Conservation (phyloP, 2,113 vertebrate species). For the Scortum barcoo region DNA sequence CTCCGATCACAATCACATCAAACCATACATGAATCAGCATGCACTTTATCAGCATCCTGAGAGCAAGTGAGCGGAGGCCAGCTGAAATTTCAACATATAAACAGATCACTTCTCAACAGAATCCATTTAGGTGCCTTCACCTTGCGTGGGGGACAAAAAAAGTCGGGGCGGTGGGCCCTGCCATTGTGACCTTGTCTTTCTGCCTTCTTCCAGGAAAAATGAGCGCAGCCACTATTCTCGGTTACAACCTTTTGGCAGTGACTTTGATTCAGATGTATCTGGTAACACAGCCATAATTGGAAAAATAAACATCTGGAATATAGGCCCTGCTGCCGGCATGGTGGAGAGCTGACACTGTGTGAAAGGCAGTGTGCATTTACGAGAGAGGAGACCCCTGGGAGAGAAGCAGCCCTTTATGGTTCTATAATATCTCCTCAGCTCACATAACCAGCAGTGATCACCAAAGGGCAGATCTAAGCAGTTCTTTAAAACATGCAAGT, state of each 20-base stretch:
- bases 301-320: conserved; percentile 73
- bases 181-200: conserved; percentile 45
- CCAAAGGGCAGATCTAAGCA: conserved; percentile 44
- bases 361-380: conserved; percentile 42
- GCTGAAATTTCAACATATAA: not conserved
- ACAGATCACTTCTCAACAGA: conserved; percentile 17
- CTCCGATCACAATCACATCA: not conserved
- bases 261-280: conserved; percentile 63
- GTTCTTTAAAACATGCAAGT: conserved; percentile 43
- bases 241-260: conserved; percentile 59
- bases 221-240: conserved; percentile 42
- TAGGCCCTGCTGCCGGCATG: conserved; percentile 35
- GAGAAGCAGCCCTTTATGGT: conserved; percentile 43
- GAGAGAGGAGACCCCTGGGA: conserved; percentile 45
- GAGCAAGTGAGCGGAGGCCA: not conserved
- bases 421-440: conserved; percentile 55
- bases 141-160: conserved; percentile 22
- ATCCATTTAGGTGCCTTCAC: conserved; percentile 10
- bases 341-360: conserved; percentile 41
- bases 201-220: conserved; percentile 53
- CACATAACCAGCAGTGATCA: conserved; percentile 48
- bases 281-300: conserved; percentile 69
- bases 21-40: not conserved
- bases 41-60: not conserved
- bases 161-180: not conserved